Evolutionary conservation across 1,140 invertebrate species (phyloP), one percentile per base, ranked within the genome.

Genomic region (Choristoneura fumiferana): DNA sequence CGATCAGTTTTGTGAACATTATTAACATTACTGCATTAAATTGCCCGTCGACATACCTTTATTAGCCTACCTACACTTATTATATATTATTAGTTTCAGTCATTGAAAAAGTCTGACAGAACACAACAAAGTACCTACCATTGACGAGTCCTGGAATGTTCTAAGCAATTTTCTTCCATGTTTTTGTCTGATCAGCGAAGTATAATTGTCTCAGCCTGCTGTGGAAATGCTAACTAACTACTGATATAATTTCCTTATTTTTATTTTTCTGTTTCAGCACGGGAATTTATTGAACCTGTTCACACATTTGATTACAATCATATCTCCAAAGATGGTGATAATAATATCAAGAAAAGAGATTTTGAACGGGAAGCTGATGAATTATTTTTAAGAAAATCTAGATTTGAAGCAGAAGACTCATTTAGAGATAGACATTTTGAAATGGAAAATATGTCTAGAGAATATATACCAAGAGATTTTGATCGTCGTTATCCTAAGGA

Each of bases 281-380:
- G 83, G 15, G 84, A 88, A 61, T 89, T 90, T 66, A 84, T 90
- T 63, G 90, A 90, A 74, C 91, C 92, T 9, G 85, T 92, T 1
- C 90, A 92, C 75, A 92, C 86, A 43, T 91, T 92, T 78, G 91
- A 93, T 53, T 93, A 93, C 65, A 89, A 91, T 62, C 92, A 93
- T 65, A 84, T 84, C 58, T 91, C 91, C 9, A 90, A 86, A 60
- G 76, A 89, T 67, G 73, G 2, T 29, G 22, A 29, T 29, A 29
- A 73, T 39, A 79, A 83, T 43, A 35, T 53, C 17, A 75, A 71
- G 54, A 79, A 73, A 54, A 80, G 54, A 37, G 78, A 86, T 62
- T 86, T 85, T 71, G 81, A 84, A 58, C 81, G 69, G 60, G 85
- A 86, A 71, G 72, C 65, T 10, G 79, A 83, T 58, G 76, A 83